Conservation (phyloP, 2,888 invertebrate species). For the Andrena bicolor region DNA sequence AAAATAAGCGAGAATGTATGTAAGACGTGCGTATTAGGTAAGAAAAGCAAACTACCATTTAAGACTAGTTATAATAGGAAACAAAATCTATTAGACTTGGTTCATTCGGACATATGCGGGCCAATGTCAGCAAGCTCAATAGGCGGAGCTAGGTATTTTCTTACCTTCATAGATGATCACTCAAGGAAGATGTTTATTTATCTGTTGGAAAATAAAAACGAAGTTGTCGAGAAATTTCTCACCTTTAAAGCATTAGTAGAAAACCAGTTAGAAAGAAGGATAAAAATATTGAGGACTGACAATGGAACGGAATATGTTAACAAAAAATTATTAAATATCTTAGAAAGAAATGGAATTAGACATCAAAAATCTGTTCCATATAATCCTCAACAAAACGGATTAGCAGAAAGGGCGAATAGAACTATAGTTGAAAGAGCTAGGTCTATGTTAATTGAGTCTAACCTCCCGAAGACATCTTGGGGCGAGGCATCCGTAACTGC, state of each 20-base stretch:
- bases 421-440: background rate
- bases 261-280: slow-evolving; percentile 7
- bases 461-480: background rate
- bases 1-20: no score
- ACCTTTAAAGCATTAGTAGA: slow-evolving; percentile 18
- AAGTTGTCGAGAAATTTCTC: slow-evolving; percentile 12
- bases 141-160: background rate
- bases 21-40: no score
- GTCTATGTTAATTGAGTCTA: background rate
- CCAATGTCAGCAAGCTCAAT: no score
- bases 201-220: slow-evolving; percentile 6
- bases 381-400: slow-evolving; percentile 25
- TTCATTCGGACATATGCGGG: no score
- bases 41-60: no score
- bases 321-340: slow-evolving; percentile 15
- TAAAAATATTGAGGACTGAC: slow-evolving; percentile 9
- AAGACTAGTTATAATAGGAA: no score
- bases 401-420: slow-evolving; percentile 18
- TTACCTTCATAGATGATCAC: background rate
- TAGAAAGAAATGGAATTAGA: slow-evolving; percentile 18
- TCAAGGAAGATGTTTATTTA: background rate
- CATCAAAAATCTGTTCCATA: slow-evolving; percentile 22
- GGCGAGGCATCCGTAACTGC: background rate
- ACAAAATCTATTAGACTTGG: no score
- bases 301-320: slow-evolving; percentile 29